Evolutionary conservation across 2,797 vertebrate genomes (phyloP).

Genomic region (Acropternis orthonyx): DNA sequence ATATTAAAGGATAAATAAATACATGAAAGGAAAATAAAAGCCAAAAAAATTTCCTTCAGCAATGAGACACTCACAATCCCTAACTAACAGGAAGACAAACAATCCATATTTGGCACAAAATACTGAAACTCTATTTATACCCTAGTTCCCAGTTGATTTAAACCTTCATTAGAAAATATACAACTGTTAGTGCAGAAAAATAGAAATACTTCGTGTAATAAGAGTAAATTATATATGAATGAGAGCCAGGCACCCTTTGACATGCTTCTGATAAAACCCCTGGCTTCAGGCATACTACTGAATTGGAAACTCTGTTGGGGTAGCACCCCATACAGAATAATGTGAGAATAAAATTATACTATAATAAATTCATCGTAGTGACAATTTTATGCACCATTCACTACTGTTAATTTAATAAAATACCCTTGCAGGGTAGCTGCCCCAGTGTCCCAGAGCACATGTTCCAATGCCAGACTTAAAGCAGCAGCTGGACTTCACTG

Average conservation of each 20-base stretch:
- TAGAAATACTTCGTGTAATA: slow-evolving; percentile 43
- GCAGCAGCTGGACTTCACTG: slow-evolving; percentile 42
- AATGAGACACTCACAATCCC: slow-evolving; percentile 39
- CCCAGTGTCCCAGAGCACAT: slow-evolving; percentile 3
- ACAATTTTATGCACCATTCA: slow-evolving; percentile 66
- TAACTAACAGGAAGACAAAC: slow-evolving; percentile 58
- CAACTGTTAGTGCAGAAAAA: slow-evolving; percentile 57
- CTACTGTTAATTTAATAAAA: slow-evolving; percentile 64
- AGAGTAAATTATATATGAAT: slow-evolving; percentile 59
- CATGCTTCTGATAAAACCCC: slow-evolving; percentile 38
- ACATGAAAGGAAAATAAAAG: not conserved
- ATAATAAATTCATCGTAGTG: slow-evolving; percentile 57
- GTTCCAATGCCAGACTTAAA: slow-evolving; percentile 6
- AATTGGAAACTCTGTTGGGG: slow-evolving; percentile 55
- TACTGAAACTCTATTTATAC: slow-evolving; percentile 45
- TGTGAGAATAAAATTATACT: slow-evolving; percentile 17
- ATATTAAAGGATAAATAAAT: slow-evolving; percentile 10
- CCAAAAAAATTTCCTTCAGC: not conserved
- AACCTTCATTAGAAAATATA: slow-evolving; percentile 65
- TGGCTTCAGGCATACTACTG: slow-evolving; percentile 49
- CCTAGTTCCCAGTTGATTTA: slow-evolving; percentile 60
- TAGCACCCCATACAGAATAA: slow-evolving; percentile 53
- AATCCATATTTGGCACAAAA: slow-evolving; percentile 50
- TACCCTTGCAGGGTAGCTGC: slow-evolving; percentile 38
- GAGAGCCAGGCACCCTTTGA: slow-evolving; percentile 60